Evolutionary conservation across 2,797 vertebrate species (phyloP).

Genomic region (Acanthis flammea): DNA sequence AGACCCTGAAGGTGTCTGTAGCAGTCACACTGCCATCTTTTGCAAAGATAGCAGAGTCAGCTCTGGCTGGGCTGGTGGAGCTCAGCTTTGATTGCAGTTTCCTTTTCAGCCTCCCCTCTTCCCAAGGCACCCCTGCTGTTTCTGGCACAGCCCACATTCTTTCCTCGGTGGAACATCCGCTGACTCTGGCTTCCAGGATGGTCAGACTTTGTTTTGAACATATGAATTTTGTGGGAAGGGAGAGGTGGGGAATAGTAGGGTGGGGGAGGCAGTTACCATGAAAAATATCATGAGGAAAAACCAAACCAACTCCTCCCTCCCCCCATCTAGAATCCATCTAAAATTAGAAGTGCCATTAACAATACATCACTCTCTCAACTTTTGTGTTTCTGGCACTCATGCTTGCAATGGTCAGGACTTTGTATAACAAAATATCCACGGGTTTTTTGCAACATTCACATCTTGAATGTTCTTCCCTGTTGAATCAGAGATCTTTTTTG

Average conservation of each 20-base stretch:
- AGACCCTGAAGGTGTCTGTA: background rate
- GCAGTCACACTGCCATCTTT: accelerated
- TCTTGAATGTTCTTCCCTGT: slow-evolving; percentile 41
- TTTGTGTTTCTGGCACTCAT: slow-evolving; percentile 26
- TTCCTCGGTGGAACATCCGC: background rate
- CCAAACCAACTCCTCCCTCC: accelerated
- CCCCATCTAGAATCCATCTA: background rate
- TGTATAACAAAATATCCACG: slow-evolving; percentile 24
- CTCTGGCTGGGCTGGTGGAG: background rate
- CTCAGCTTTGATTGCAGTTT: background rate
- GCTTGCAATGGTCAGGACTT: slow-evolving; percentile 12
- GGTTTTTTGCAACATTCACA: slow-evolving; percentile 48
- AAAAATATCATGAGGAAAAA: background rate
- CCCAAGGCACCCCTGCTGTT: background rate
- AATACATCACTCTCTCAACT: slow-evolving; percentile 41
- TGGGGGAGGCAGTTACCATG: background rate
- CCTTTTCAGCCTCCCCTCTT: background rate
- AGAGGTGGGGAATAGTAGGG: background rate
- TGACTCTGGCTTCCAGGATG: background rate
- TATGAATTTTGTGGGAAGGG: background rate
- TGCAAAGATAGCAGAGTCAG: background rate
- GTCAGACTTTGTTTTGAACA: background rate
- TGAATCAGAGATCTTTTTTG: slow-evolving; percentile 54
- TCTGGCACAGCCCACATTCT: background rate
- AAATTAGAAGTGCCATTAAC: slow-evolving; percentile 43